Conservation (phyloP, 2,888 invertebrate species). For the Ganaspis brasiliensis region DNA sequence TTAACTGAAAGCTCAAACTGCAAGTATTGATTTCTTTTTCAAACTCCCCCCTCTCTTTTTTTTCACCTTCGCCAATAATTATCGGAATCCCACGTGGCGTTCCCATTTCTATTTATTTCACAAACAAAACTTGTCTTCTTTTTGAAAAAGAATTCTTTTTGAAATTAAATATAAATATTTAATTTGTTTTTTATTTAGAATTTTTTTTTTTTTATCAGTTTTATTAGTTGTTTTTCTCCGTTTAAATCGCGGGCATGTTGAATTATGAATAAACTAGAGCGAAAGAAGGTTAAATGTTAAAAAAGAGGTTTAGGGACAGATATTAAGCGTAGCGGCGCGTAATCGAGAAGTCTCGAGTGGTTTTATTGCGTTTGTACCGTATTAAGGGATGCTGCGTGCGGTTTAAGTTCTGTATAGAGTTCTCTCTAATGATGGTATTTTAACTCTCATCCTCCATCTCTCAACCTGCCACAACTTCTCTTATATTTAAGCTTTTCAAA, state of each 20-base stretch:
- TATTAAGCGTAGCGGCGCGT: slow-evolving; percentile 69
- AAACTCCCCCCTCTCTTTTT: too few relatives aligned
- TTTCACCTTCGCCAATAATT: background rate
- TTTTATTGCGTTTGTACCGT: slow-evolving; percentile 65
- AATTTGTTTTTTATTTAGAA: too few relatives aligned
- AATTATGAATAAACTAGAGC: background rate
- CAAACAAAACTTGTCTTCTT: background rate
- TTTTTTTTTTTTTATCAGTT: too few relatives aligned
- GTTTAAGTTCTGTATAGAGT: slow-evolving; percentile 51
- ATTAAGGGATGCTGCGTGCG: slow-evolving; percentile 34
- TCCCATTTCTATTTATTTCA: background rate
- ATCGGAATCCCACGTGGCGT: background rate
- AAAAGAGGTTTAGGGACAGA: slow-evolving; percentile 46
- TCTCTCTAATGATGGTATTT: slow-evolving; percentile 57
- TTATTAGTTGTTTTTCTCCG: too few relatives aligned
- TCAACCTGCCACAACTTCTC: slow-evolving; percentile 18
- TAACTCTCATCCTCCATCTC: slow-evolving; percentile 13
- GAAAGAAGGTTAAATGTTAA: slow-evolving; percentile 41
- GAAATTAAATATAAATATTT: too few relatives aligned
- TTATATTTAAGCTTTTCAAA: background rate
- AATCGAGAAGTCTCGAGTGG: slow-evolving; percentile 69
- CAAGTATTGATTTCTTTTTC: background rate
- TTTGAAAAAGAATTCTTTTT: too few relatives aligned
- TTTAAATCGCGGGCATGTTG: too few relatives aligned
- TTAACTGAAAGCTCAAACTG: background rate